These are phyloP conservation scores for Synanthedon tipuliformis DNA, from an alignment of 2,888 invertebrate genomes.

Conservation along the genomic window DNA sequence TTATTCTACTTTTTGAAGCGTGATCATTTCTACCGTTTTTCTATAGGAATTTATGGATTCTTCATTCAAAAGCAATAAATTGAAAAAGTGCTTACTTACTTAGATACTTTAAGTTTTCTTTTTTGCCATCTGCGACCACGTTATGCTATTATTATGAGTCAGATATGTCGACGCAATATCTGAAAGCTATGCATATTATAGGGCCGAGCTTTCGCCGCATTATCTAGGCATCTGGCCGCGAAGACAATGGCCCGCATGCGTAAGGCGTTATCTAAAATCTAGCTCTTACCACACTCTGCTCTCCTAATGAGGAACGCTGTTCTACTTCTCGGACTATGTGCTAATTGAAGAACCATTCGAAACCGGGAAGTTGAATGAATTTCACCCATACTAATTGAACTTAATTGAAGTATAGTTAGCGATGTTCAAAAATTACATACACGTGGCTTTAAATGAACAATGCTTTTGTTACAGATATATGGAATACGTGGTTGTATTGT, in stretches of 20 bases:
- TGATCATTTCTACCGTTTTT: too few species aligned
- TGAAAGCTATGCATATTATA: conserved; percentile 37
- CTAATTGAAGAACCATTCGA: conserved; percentile 12
- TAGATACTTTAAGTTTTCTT: not conserved
- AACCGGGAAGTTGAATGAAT: conserved; percentile 24
- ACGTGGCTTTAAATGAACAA: not conserved
- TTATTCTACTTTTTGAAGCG: too few species aligned
- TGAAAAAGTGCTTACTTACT: not conserved
- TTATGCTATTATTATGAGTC: conserved; percentile 20
- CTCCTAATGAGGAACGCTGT: conserved; percentile 60
- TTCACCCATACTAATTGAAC: conserved; percentile 32
- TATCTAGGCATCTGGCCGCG: conserved; percentile 44
- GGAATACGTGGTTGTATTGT: conserved; percentile 17
- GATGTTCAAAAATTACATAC: conserved; percentile 1
- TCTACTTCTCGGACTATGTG: conserved; percentile 25
- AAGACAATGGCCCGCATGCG: conserved; percentile 65
- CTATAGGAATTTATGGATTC: too few species aligned
- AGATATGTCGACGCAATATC: conserved; percentile 28
- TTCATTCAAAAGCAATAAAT: too few species aligned
- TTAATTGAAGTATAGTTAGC: conserved; percentile 26
- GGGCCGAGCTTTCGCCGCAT: conserved; percentile 43
- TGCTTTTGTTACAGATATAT: conserved; percentile 35
- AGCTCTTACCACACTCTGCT: conserved; percentile 58
- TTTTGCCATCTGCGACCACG: not conserved
- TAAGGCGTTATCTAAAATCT: conserved; percentile 64